A percentile compares a stretch with the other conserved stretches of the same genome.
phyloP scores from a whole-genome alignment of 2,797 vertebrate genomes.

The Macroramphosus scolopax region DNA sequence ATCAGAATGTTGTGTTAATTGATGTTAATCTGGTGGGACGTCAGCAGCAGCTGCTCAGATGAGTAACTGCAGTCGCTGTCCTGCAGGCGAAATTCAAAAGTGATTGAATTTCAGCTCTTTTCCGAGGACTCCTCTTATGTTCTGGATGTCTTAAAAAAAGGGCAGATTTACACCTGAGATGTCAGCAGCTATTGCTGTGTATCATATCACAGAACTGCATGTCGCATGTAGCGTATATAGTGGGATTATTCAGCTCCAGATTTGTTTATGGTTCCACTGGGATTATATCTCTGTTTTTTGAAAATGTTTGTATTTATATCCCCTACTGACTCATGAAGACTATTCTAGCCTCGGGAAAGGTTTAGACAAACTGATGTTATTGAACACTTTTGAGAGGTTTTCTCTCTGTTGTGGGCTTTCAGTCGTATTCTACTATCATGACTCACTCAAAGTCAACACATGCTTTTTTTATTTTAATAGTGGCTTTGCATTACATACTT shows the following conservation, averaged over 20 bases:
- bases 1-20: constrained; percentile 61
- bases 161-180: no score
- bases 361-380: constrained; percentile 11
- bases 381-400: not conserved
- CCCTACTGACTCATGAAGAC: constrained; percentile 28
- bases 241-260: constrained; percentile 7
- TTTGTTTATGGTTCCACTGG: constrained; percentile 8
- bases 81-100: no score
- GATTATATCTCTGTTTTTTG: not conserved
- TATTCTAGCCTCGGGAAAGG: constrained; percentile 25
- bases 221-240: no score
- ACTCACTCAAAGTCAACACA: not conserved
- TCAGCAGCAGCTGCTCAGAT: constrained; percentile 28
- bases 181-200: no score
- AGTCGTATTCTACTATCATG: no score
- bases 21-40: constrained; percentile 34
- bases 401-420: no score
- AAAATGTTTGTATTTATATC: constrained; percentile 12
- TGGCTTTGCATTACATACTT: no score
- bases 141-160: no score
- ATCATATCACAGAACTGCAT: no score
- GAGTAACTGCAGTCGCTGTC: constrained; percentile 10
- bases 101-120: no score
- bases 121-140: no score
- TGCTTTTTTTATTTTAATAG: no score